Conservation (phyloP, 2,113 vertebrate species). For the Mandrillus leucophaeus region DNA sequence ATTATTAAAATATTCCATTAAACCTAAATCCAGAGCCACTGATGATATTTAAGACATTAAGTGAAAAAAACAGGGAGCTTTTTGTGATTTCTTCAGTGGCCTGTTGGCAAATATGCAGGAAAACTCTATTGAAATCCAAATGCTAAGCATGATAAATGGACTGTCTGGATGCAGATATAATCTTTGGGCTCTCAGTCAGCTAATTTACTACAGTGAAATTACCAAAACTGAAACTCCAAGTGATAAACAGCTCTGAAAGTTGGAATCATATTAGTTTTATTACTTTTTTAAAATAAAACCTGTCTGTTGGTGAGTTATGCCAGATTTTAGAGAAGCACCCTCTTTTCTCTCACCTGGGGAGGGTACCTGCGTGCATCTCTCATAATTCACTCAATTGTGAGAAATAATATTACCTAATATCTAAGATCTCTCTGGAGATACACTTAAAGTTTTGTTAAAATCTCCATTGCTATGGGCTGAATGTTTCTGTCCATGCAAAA, state of each 20-base stretch:
- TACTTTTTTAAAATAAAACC: slow-evolving; percentile 71
- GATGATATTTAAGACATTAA: slow-evolving; percentile 34
- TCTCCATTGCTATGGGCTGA: not conserved
- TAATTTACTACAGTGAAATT: slow-evolving; percentile 22
- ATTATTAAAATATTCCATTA: slow-evolving; percentile 64
- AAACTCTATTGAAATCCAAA: slow-evolving; percentile 49
- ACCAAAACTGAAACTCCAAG: slow-evolving; percentile 8
- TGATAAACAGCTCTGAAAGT: slow-evolving; percentile 44
- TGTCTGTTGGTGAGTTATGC: not conserved
- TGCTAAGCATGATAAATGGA: slow-evolving; percentile 50
- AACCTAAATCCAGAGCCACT: slow-evolving; percentile 32
- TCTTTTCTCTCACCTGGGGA: not conserved
- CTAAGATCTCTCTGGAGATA: not conserved
- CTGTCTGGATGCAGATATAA: slow-evolving; percentile 34
- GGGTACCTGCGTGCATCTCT: not conserved
- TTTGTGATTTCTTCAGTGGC: not conserved
- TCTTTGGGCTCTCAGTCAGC: slow-evolving; percentile 52
- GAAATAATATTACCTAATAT: not conserved
- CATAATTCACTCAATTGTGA: not conserved
- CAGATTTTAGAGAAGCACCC: not conserved
- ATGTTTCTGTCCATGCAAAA: not conserved
- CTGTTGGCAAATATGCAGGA: not conserved
- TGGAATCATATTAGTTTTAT: slow-evolving; percentile 63
- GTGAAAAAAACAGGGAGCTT: slow-evolving; percentile 4
- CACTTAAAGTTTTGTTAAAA: not conserved